Evolutionary conservation across 2,888 invertebrate genomes (phyloP).

Genomic region (Cylloceria caligata): DNA sequence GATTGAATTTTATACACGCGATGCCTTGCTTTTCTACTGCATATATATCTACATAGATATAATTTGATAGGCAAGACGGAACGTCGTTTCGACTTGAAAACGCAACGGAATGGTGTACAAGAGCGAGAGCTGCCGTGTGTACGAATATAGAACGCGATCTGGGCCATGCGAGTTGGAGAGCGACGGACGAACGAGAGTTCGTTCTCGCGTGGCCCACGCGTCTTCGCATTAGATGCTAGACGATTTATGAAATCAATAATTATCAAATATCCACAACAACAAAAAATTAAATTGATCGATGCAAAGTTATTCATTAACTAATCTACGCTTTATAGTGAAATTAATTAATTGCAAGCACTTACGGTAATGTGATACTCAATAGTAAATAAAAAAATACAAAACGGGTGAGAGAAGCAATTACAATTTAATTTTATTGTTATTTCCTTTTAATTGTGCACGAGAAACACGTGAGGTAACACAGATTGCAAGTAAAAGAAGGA

Average conservation of each 20-base stretch:
- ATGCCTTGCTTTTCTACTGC: background rate
- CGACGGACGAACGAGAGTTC: slow-evolving; percentile 66
- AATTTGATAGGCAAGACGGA: slow-evolving; percentile 18
- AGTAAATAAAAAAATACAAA: background rate
- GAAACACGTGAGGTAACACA: background rate
- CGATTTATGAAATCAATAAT: slow-evolving; percentile 7
- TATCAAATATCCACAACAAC: background rate
- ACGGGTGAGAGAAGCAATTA: background rate
- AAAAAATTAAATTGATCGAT: background rate
- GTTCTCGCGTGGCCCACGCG: slow-evolving; percentile 26
- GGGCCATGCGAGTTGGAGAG: slow-evolving; percentile 74
- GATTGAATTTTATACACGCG: background rate
- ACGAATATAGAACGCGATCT: slow-evolving; percentile 81
- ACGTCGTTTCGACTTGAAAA: slow-evolving; percentile 25
- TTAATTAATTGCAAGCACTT: background rate
- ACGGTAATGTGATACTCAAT: too few relatives aligned
- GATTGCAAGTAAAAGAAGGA: background rate
- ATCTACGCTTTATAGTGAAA: background rate
- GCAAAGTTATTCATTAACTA: background rate
- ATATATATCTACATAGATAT: slow-evolving; percentile 8
- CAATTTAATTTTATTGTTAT: background rate
- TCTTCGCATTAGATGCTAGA: slow-evolving; percentile 5
- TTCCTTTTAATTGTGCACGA: background rate
- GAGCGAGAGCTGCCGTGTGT: slow-evolving; percentile 73
- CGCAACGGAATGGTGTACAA: slow-evolving; percentile 67